Conservation (phyloP, 2,888 invertebrate species). For the Pollenia griseotomentosa region DNA sequence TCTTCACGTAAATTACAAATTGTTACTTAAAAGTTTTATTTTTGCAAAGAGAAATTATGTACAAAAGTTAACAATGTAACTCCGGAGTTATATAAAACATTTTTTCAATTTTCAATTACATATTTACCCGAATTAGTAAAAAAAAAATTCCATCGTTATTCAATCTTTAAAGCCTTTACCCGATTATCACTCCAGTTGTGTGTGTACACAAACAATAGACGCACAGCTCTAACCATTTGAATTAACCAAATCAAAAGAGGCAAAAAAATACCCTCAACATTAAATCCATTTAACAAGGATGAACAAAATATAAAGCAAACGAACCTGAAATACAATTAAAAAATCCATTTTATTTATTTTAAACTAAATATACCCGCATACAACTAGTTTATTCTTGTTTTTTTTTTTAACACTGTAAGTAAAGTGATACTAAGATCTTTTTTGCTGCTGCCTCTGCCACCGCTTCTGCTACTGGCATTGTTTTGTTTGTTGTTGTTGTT, state of each 20-base stretch:
- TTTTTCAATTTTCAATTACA: too few species aligned
- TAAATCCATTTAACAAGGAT: slow-evolving; percentile 41
- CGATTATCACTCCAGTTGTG: too few species aligned
- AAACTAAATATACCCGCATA: slow-evolving; percentile 48
- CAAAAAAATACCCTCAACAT: slow-evolving; percentile 13
- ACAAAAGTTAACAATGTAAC: too few species aligned
- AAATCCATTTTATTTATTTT: slow-evolving; percentile 45
- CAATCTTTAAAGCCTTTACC: too few species aligned
- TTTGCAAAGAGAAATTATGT: too few species aligned
- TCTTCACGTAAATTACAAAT: too few species aligned
- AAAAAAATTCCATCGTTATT: too few species aligned
- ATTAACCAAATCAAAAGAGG: neutral
- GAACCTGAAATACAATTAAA: slow-evolving; percentile 62
- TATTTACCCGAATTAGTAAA: too few species aligned
- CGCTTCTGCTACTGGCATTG: neutral
- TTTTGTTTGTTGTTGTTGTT: neutral
- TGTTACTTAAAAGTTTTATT: too few species aligned
- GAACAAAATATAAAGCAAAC: slow-evolving; percentile 5
- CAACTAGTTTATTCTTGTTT: slow-evolving; percentile 13
- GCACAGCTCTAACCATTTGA: neutral
- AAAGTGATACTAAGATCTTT: slow-evolving; percentile 43
- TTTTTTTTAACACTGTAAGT: slow-evolving; percentile 25
- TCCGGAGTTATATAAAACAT: too few species aligned
- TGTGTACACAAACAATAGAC: neutral
- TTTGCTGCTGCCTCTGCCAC: neutral